Percentiles rank a stretch among this genome's conserved stretches.
phyloP scores from a whole-genome alignment of 2,797 vertebrate species.

The Neopelma chrysocephalum region DNA sequence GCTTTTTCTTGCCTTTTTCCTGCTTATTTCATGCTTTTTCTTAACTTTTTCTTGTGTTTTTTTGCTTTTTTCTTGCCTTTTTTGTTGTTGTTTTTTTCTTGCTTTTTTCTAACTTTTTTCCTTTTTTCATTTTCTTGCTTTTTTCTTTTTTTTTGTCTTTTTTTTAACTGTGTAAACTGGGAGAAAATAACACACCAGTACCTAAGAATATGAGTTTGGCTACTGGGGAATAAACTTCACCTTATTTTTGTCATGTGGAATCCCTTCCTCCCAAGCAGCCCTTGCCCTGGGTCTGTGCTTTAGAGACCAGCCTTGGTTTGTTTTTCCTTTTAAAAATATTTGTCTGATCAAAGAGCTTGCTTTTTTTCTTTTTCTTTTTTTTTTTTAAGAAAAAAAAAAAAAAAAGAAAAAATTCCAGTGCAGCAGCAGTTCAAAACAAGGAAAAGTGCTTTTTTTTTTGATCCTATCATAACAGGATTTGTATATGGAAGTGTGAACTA shows the following conservation, averaged over 20 bases:
- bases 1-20: neutral
- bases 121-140: neutral
- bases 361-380: neutral
- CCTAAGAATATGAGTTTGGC: neutral
- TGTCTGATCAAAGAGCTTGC: conserved; percentile 33
- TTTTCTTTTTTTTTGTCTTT: accelerated
- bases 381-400: neutral
- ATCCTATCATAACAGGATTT: conserved; percentile 62
- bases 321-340: conserved; percentile 51
- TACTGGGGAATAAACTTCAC: neutral
- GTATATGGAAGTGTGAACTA: conserved; percentile 27
- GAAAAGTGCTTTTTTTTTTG: conserved; percentile 34
- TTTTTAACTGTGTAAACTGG: neutral
- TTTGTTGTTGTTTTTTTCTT: neutral
- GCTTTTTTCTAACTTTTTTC: neutral
- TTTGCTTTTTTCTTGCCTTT: too few species aligned
- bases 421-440: conserved; percentile 46
- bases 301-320: neutral
- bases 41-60: too few species aligned
- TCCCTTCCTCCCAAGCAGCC: neutral
- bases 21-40: too few species aligned
- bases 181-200: neutral
- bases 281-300: neutral
- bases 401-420: neutral
- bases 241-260: neutral